phyloP scores from a whole-genome alignment of 1,140 invertebrate species.

The Nasonia longicornis region DNA sequence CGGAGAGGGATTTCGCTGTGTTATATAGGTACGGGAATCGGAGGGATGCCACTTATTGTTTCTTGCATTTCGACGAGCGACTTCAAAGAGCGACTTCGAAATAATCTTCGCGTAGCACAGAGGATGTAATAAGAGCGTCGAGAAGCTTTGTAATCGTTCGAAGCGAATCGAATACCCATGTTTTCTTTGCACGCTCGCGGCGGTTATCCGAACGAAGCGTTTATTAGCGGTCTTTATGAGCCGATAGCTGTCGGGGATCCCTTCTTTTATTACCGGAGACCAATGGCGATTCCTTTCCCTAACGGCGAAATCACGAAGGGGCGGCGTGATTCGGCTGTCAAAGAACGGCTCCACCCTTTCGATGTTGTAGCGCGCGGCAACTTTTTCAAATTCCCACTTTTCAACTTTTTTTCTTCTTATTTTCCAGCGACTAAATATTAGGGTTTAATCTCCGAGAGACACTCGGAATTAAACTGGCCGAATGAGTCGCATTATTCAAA shows the following conservation, averaged over 20 bases:
- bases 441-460: constrained; percentile 2
- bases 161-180: no score
- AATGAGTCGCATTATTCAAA: constrained; percentile 20
- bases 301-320: constrained; percentile 2
- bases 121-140: no score
- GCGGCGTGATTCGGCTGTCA: constrained; percentile 7
- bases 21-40: background rate
- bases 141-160: no score
- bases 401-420: no score
- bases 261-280: background rate
- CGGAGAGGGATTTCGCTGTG: background rate
- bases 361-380: background rate
- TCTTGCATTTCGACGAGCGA: background rate
- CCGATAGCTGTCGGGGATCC: background rate
- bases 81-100: no score
- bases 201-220: background rate
- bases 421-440: background rate
- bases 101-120: no score
- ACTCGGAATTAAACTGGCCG: background rate
- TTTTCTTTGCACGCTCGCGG: no score
- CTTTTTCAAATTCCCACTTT: background rate
- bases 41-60: background rate
- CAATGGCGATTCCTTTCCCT: background rate
- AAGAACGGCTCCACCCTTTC: background rate
- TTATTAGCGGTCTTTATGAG: constrained; percentile 8